These are phyloP conservation scores for Tineola bisselliella DNA, from an alignment of 2,888 invertebrate genomes.

Conservation along the genomic window DNA sequence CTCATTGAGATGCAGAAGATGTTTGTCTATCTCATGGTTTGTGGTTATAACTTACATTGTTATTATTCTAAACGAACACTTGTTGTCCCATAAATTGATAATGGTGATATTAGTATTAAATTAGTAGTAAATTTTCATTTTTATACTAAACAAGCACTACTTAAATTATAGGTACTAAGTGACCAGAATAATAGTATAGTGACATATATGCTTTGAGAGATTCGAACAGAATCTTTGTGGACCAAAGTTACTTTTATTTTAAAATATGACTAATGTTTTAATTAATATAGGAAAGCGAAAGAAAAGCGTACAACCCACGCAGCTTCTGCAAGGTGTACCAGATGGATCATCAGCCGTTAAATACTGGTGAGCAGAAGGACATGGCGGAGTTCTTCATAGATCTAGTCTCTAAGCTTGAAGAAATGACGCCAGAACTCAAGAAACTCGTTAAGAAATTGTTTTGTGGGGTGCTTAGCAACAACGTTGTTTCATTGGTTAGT, in stretches of 20 bases:
- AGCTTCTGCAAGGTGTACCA: constrained; percentile 96
- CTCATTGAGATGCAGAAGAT: constrained; percentile 90
- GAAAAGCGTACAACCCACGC: constrained; percentile 94
- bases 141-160: too few species aligned
- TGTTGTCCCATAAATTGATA: too few species aligned
- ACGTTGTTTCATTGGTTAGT: constrained; percentile 89
- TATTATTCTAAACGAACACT: too few species aligned
- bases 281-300: constrained; percentile 82
- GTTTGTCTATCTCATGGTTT: constrained; percentile 90
- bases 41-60: constrained; percentile 15
- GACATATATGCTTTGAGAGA: too few species aligned
- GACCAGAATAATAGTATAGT: too few species aligned
- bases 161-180: too few species aligned
- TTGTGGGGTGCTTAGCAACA: constrained; percentile 94
- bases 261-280: too few species aligned
- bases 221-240: too few species aligned
- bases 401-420: constrained; percentile 93
- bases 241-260: too few species aligned
- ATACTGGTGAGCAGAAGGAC: constrained; percentile 96
- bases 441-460: constrained; percentile 89
- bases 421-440: constrained; percentile 92
- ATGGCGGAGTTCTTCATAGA: constrained; percentile 99
- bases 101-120: too few species aligned
- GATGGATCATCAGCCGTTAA: constrained; percentile 96
- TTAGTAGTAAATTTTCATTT: too few species aligned